Conservation (phyloP, 2,888 invertebrate genomes). For the Apodemia zela region DNA sequence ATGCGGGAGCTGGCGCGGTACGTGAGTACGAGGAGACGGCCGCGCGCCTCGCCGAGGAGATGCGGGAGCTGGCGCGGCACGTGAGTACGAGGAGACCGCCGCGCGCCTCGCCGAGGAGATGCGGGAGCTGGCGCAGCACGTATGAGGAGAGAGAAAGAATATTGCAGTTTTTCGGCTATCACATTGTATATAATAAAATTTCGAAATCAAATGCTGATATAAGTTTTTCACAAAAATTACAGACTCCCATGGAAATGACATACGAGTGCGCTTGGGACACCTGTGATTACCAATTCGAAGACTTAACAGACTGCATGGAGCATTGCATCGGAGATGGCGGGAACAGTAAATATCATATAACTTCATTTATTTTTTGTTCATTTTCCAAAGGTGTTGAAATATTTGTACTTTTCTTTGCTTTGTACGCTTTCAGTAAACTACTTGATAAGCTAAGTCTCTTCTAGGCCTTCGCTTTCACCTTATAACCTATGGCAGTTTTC, state of each 20-base stretch:
- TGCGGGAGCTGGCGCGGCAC: background rate
- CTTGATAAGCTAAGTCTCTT: too few species aligned
- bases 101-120: too few species aligned
- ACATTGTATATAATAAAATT: too few species aligned
- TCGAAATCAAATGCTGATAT: too few species aligned
- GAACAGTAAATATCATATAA: constrained; percentile 82
- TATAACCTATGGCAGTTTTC: too few species aligned
- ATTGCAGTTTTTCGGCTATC: too few species aligned
- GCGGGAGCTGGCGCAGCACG: background rate
- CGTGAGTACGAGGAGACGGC: constrained; percentile 49
- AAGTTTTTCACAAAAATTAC: constrained; percentile 18
- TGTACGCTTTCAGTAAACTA: too few species aligned
- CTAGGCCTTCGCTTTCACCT: too few species aligned
- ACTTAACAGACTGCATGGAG: constrained; percentile 91
- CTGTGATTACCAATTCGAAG: constrained; percentile 96
- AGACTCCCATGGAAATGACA: constrained; percentile 78
- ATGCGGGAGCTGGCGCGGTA: background rate
- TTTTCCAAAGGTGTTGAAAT: background rate
- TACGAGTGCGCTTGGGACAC: constrained; percentile 95
- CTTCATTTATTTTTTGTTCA: background rate
- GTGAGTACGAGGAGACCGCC: background rate
- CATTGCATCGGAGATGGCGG: constrained; percentile 91
- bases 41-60: too few species aligned
- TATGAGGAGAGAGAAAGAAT: too few species aligned
- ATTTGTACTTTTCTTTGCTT: too few species aligned